These are phyloP conservation scores for Aplysina aerophoba DNA, from an alignment of 37 sponge, comb jelly and placozoan genomes.

Conservation along the genomic window DNA sequence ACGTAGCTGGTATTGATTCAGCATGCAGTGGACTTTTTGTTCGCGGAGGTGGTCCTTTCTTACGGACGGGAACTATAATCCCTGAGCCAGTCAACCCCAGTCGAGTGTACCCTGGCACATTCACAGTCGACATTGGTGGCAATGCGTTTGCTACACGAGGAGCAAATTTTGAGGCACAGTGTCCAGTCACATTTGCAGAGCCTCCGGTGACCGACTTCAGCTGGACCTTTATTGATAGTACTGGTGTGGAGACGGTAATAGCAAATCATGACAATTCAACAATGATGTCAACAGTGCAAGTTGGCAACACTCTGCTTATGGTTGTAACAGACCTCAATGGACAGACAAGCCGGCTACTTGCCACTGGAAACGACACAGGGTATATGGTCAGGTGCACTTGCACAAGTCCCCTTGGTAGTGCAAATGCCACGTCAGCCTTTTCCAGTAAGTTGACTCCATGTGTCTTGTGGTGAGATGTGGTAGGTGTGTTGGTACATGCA, in stretches of 20 bases:
- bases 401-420: no score
- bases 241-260: not conserved
- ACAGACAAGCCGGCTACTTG: no score
- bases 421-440: no score
- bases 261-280: no score
- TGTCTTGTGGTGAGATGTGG: no score
- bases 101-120: not conserved
- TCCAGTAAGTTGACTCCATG: no score
- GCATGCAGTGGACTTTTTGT: not conserved
- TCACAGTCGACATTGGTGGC: conserved; percentile 7
- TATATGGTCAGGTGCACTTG: no score
- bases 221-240: not conserved
- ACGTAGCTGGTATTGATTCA: conserved; percentile 8
- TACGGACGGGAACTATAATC: not conserved
- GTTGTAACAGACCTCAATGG: no score
- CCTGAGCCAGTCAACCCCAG: conserved; percentile 15
- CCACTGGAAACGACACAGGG: no score
- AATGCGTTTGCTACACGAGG: not conserved
- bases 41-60: not conserved
- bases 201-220: not conserved
- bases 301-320: no score
- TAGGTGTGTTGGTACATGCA: no score
- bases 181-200: conserved; percentile 14
- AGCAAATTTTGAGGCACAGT: not conserved
- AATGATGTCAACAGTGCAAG: no score